Percentiles rank a stretch among this genome's conserved stretches.
phyloP scores from a whole-genome alignment of 1,140 invertebrate genomes.

The Melipona quadrifasciata region DNA sequence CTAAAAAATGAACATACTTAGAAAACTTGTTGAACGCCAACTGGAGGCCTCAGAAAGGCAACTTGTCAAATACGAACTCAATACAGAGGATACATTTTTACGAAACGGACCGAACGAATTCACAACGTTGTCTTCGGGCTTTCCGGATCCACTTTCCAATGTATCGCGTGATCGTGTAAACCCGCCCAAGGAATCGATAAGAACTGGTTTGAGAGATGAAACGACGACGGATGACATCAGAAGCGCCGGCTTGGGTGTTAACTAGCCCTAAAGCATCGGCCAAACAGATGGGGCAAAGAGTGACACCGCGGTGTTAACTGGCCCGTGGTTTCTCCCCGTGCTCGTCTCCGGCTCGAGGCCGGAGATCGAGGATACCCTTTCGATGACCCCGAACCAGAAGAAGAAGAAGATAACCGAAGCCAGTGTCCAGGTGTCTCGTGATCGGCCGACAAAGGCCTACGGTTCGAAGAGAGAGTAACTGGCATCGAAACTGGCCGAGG shows the following conservation, averaged over 20 bases:
- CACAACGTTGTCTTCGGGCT: not conserved
- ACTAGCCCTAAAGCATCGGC: constrained; percentile 47
- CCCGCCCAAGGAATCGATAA: constrained; percentile 16
- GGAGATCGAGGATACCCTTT: constrained; percentile 59
- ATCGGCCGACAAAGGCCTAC: constrained; percentile 47
- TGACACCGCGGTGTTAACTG: constrained; percentile 51
- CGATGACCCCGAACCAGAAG: constrained; percentile 38
- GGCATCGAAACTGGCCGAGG: constrained; percentile 10
- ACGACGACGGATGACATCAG: constrained; percentile 15
- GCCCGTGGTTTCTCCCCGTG: constrained; percentile 20
- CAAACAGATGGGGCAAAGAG: constrained; percentile 40
- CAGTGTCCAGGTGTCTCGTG: constrained; percentile 54
- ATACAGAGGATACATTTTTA: not conserved
- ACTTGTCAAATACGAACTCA: not conserved
- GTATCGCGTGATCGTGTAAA: not conserved
- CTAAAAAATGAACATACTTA: too few relatives aligned
- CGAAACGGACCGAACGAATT: not conserved
- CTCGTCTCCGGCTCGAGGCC: not conserved
- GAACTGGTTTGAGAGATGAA: not conserved
- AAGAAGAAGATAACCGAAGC: constrained; percentile 35
- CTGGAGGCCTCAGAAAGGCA: too few relatives aligned
- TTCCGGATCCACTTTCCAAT: not conserved
- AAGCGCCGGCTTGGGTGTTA: constrained; percentile 41
- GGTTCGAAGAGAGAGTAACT: not conserved
- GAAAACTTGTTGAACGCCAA: too few relatives aligned